Conservation (phyloP, 2,797 vertebrate species). For the Lacerta viridis region DNA sequence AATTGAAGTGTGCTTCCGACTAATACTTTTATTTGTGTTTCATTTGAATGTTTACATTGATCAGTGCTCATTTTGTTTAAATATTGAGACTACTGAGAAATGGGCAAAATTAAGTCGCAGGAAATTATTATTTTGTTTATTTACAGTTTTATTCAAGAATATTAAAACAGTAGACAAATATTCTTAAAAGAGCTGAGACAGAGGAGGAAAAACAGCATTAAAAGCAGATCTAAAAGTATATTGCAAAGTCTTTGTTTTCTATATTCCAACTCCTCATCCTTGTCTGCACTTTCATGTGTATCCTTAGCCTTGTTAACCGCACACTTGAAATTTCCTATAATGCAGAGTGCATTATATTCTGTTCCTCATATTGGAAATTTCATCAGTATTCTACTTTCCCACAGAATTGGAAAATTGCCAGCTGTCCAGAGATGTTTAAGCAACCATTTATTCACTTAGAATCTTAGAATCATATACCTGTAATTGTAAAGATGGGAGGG, state of each 20-base stretch:
- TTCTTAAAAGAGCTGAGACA: no score
- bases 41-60: no score
- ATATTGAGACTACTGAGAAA: no score
- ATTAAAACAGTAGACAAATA: no score
- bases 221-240: not conserved
- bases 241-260: not conserved
- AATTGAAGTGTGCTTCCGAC: no score
- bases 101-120: no score
- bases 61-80: no score
- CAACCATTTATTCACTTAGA: not conserved
- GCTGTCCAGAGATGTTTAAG: not conserved
- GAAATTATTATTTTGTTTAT: no score
- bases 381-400: not conserved
- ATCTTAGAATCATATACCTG: no score
- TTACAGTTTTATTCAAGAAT: no score
- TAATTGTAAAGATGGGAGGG: no score
- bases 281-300: not conserved
- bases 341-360: not conserved
- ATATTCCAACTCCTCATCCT: not conserved
- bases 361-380: not conserved
- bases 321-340: not conserved
- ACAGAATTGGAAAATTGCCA: not conserved
- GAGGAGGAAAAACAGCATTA: not conserved
- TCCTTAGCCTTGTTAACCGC: not conserved
- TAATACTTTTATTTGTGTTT: no score